These are phyloP conservation scores for Dryas iulia DNA, from an alignment of 1,140 invertebrate species.

Conservation along the genomic window DNA sequence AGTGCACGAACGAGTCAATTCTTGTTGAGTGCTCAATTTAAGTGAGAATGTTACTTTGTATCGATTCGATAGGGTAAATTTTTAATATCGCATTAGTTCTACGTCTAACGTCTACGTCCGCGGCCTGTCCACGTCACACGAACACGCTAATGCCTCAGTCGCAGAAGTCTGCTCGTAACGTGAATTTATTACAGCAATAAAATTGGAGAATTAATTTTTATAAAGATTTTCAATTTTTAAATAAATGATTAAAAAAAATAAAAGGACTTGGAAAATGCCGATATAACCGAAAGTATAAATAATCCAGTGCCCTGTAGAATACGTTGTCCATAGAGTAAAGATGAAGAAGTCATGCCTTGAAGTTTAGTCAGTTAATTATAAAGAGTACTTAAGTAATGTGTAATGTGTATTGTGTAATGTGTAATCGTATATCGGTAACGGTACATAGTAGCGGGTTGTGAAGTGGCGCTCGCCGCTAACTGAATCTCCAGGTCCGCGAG, in stretches of 20 bases:
- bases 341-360: constrained; percentile 75
- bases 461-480: constrained; percentile 55
- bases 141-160: constrained; percentile 48
- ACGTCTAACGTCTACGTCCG: too few relatives aligned
- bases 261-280: constrained; percentile 52
- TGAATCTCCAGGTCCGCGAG: constrained; percentile 77
- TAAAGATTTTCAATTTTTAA: constrained; percentile 70
- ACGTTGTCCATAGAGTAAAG: constrained; percentile 73
- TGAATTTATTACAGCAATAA: constrained; percentile 76
- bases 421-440: constrained; percentile 38
- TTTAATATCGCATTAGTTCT: constrained; percentile 52
- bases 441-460: constrained; percentile 65
- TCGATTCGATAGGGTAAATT: constrained; percentile 57
- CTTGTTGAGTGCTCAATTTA: constrained; percentile 76
- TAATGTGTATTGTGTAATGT: constrained; percentile 27
- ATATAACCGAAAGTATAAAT: constrained; percentile 69
- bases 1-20: constrained; percentile 64
- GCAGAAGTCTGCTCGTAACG: constrained; percentile 62
- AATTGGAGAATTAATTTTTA: constrained; percentile 66
- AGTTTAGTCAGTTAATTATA: constrained; percentile 74
- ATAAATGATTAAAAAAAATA: constrained; percentile 22
- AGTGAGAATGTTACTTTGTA: constrained; percentile 63
- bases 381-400: constrained; percentile 74
- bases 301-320: constrained; percentile 76
- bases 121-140: constrained; percentile 51